These are phyloP conservation scores for Antennarius maculatus DNA, from an alignment of 2,797 vertebrate species.

Conservation along the genomic window DNA sequence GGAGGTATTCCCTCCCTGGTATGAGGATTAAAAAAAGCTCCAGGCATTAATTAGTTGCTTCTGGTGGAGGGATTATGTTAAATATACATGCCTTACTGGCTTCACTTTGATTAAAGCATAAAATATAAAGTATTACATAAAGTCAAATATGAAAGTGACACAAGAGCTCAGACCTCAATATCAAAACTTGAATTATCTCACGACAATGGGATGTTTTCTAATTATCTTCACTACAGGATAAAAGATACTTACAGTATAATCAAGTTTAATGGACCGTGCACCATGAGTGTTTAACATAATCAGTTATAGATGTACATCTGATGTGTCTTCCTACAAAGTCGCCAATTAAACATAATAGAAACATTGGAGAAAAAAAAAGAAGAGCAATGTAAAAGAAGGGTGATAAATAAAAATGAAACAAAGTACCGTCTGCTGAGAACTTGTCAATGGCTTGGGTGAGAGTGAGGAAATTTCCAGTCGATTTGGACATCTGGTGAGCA, in stretches of 20 bases:
- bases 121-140: slow-evolving; percentile 9
- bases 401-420: slow-evolving; percentile 20
- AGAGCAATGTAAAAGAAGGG: slow-evolving; percentile 1
- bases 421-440: slow-evolving; percentile 96
- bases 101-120: slow-evolving; percentile 20
- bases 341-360: slow-evolving; percentile 16
- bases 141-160: not conserved
- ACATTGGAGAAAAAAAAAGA: slow-evolving; percentile 1
- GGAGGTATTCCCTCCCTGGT: not conserved
- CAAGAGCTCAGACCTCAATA: slow-evolving; percentile 6
- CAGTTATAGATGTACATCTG: not conserved
- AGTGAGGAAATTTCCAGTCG: slow-evolving; percentile 98
- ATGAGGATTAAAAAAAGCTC: not conserved
- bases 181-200: slow-evolving; percentile 20
- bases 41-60: not conserved
- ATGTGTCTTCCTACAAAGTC: slow-evolving; percentile 6
- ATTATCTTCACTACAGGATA: slow-evolving; percentile 28
- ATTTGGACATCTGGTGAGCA: slow-evolving; percentile 95
- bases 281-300: slow-evolving; percentile 14
- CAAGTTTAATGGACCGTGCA: slow-evolving; percentile 23
- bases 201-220: slow-evolving; percentile 20
- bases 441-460: slow-evolving; percentile 89
- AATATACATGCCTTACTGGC: not conserved
- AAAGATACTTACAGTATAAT: slow-evolving; percentile 25
- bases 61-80: slow-evolving; percentile 5